phyloP scores from a whole-genome alignment of 2,113 vertebrate genomes.

The Clarias gariepinus region DNA sequence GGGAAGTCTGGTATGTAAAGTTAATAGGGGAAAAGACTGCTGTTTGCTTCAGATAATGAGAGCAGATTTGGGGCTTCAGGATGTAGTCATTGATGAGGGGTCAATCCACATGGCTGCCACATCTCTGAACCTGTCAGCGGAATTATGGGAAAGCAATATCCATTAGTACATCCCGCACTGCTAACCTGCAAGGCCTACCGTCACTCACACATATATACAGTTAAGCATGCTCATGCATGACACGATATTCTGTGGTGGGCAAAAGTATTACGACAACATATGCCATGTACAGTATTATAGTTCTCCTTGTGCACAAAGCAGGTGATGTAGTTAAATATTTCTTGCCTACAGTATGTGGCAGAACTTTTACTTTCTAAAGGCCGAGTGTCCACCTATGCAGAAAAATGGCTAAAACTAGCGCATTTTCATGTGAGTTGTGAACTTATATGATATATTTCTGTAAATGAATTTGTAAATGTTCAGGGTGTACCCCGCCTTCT shows the following conservation, averaged over 20 bases:
- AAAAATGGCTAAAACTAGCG: no score
- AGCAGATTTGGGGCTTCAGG: conserved; percentile 71
- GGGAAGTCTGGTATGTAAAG: conserved; percentile 48
- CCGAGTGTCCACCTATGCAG: no score
- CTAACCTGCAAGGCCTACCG: conserved; percentile 44
- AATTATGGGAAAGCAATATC: conserved; percentile 69
- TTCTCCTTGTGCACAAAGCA: no score
- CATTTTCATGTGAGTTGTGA: no score
- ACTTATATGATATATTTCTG: no score
- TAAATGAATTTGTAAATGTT: no score
- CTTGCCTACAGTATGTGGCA: no score
- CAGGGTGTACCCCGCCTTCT: no score
- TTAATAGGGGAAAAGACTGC: conserved; percentile 53
- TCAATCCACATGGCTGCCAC: conserved; percentile 79
- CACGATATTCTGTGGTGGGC: not conserved
- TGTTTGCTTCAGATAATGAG: conserved; percentile 63
- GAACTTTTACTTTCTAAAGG: no score
- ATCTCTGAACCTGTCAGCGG: conserved; percentile 75
- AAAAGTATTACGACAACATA: no score
- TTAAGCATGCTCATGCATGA: conserved; percentile 7
- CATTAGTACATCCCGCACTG: conserved; percentile 60
- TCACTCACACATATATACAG: not conserved
- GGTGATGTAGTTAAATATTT: no score
- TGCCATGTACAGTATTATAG: no score
- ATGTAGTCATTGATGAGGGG: conserved; percentile 74